phyloP scores from a whole-genome alignment of 2,888 invertebrate genomes.

The Brenthis hecate region DNA sequence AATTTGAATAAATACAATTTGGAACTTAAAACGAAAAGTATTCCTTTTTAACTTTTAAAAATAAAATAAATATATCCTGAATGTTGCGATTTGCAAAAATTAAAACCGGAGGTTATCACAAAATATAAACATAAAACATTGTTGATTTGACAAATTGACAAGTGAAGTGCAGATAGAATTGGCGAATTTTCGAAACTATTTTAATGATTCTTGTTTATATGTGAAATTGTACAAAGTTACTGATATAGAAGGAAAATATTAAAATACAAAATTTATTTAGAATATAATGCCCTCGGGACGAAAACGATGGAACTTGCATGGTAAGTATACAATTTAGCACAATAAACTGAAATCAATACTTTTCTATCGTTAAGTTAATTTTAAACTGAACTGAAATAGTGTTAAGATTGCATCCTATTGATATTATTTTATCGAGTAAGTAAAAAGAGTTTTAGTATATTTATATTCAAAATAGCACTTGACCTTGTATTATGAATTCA shows the following conservation, averaged over 20 bases:
- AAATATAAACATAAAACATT: constrained; percentile 29
- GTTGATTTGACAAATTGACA: constrained; percentile 33
- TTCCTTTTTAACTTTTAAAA: not conserved
- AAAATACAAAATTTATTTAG: constrained; percentile 5
- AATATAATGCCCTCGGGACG: constrained; percentile 83
- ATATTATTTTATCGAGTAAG: not conserved
- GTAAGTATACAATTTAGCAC: constrained; percentile 66
- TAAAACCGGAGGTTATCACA: constrained; percentile 7
- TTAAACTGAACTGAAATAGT: not conserved
- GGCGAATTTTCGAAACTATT: constrained; percentile 26
- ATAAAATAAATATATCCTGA: not conserved
- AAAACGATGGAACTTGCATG: constrained; percentile 90
- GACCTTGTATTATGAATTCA: constrained; percentile 22
- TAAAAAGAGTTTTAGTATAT: not conserved
- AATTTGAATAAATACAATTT: not conserved
- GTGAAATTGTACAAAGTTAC: not conserved
- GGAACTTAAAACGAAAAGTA: too few relatives aligned
- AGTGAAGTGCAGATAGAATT: constrained; percentile 26
- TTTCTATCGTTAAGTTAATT: constrained; percentile 1
- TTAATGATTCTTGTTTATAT: constrained; percentile 15
- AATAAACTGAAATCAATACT: constrained; percentile 17
- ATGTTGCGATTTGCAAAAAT: constrained; percentile 33
- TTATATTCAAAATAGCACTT: constrained; percentile 9
- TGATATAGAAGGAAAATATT: not conserved
- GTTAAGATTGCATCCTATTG: not conserved